Percentiles rank a stretch among this genome's conserved stretches.
Conservation (phyloP, 2,888 invertebrate genomes). For the Synergus umbraculus region DNA sequence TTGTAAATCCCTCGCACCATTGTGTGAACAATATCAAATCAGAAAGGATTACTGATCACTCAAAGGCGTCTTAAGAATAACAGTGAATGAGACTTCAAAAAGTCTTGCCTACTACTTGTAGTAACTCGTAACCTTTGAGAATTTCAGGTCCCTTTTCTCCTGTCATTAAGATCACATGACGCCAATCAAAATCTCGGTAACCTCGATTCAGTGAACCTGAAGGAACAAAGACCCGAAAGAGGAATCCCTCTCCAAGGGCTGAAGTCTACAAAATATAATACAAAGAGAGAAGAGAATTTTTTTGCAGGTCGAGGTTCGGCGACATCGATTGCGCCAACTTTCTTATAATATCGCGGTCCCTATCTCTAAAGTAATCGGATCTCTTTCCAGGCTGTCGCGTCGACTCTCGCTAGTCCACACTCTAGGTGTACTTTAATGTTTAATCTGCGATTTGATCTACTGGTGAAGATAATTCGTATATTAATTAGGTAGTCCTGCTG, state of each 20-base stretch:
- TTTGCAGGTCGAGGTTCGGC: constrained; percentile 34
- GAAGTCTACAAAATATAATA: neutral
- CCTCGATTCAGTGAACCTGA: constrained; percentile 6
- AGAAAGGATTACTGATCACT: constrained; percentile 4
- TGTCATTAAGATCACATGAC: constrained; percentile 34
- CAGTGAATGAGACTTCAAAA: constrained; percentile 11
- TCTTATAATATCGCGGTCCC: neutral
- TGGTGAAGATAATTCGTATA: constrained; percentile 62
- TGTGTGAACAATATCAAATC: neutral
- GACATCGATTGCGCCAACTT: constrained; percentile 55
- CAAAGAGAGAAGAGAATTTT: neutral
- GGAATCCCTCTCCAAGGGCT: neutral
- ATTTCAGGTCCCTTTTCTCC: constrained; percentile 26
- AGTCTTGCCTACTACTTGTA: neutral
- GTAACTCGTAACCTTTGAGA: neutral
- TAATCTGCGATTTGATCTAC: constrained; percentile 56
- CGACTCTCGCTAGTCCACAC: constrained; percentile 50
- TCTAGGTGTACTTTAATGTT: constrained; percentile 46
- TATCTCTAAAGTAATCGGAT: constrained; percentile 60
- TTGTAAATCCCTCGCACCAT: neutral
- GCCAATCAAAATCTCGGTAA: constrained; percentile 28
- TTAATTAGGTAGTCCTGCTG: constrained; percentile 60
- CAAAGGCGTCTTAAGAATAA: neutral
- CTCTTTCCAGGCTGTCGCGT: constrained; percentile 62
- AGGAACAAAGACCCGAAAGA: constrained; percentile 3